Base-by-base conservation (phyloP, 2,888 invertebrate species). In the Seira musarum region DNA sequence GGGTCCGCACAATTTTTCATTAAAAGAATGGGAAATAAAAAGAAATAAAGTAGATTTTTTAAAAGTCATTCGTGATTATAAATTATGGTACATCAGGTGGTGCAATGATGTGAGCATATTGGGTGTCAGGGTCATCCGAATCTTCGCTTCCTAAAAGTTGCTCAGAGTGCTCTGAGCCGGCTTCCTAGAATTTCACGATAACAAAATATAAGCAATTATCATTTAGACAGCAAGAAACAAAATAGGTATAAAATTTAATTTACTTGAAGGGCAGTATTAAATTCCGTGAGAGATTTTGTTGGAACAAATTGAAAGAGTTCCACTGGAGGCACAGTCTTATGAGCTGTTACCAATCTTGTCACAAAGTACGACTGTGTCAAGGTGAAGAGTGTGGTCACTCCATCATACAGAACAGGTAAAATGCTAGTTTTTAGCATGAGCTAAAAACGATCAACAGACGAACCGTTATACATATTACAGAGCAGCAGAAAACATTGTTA, bases 321-420 rank as follows among this genome's bases (percentile, higher is more conserved):
- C 92, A 94, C 93, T 0, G 96, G 96, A 5, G 96, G 96, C 64
- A 96, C 89, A 0, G 96, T 97, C 88, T 96, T 96, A 1, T 95
- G 96, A 0, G 96, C 96, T 0, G 96, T 96, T 13, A 97, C 96
- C 75, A 96, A 90, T 88, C 96, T 91, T 0, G 96, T 95, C 22
- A 96, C 91, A 87, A 94, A 92, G 89, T 96, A 97, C 0, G 96
- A 96, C 90, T 97, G 97, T 1, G 96, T 94, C 67, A 97, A 91
- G 0, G 97, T 96, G 86, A 95, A 84, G 46, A 87, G 61, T 0
- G 95, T 95, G 85, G 95, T 92, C 80, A 93, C 93, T 17, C 92
- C 92, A 80, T 93, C 93, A 83, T 92, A 92, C 53, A 96, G 91
- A 0, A 96, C 93, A 0, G 97, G 97, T 70, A 97, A 90, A 81